Evolutionary conservation across 2,888 invertebrate genomes (phyloP).

Genomic region (Eupithecia insigniata): DNA sequence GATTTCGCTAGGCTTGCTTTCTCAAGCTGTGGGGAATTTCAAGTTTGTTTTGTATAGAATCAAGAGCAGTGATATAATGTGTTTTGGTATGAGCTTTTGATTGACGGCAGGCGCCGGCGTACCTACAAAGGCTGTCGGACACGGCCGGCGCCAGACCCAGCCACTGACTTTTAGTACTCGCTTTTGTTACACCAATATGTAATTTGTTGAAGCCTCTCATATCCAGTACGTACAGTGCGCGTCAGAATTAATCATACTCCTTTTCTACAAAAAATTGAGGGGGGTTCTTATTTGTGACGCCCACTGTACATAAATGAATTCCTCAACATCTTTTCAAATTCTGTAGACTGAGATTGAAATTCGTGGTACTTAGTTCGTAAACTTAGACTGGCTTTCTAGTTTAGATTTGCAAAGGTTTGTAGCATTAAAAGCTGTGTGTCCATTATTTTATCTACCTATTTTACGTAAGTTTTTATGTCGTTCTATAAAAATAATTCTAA

Average conservation of each 20-base stretch:
- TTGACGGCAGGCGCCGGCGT: constrained; percentile 62
- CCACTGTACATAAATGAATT: not conserved
- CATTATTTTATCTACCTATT: not conserved
- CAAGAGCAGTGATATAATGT: constrained; percentile 63
- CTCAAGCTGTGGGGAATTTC: constrained; percentile 47
- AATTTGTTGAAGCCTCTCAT: not conserved
- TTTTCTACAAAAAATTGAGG: no score
- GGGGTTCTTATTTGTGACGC: no score
- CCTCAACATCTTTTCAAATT: not conserved
- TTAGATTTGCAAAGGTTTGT: not conserved
- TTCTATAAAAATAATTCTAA: not conserved
- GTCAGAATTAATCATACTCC: no score
- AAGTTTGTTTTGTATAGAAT: constrained; percentile 61
- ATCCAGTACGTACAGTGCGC: no score
- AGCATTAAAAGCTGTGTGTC: not conserved
- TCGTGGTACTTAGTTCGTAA: not conserved
- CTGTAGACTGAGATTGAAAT: not conserved
- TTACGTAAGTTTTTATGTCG: not conserved
- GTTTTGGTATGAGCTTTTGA: constrained; percentile 58
- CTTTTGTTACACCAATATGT: constrained; percentile 11
- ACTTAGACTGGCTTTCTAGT: not conserved
- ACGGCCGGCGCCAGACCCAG: constrained; percentile 17
- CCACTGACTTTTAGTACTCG: constrained; percentile 10
- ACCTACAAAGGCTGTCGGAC: constrained; percentile 24
- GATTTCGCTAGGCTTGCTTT: constrained; percentile 46